Evolutionary conservation across 2,797 vertebrate genomes (phyloP).

Genomic region (Coendou prehensilis): DNA sequence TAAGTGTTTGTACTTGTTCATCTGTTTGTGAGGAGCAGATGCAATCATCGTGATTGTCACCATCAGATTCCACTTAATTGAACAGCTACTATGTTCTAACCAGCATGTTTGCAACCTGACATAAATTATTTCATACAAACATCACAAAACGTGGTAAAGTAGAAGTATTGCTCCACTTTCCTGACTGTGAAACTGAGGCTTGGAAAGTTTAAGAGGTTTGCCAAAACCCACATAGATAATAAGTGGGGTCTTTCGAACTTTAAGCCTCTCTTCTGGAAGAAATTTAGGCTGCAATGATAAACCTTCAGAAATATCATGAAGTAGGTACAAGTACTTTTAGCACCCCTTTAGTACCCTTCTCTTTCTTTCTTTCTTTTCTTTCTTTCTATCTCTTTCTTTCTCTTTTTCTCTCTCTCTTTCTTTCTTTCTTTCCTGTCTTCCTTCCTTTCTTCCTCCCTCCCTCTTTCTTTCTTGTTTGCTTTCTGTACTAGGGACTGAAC

Average conservation of each 20-base stretch:
- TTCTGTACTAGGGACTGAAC: neutral
- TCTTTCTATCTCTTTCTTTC: neutral
- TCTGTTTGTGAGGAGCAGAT: neutral
- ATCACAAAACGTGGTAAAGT: neutral
- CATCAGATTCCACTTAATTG: neutral
- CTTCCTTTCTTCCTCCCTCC: neutral
- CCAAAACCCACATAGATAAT: neutral
- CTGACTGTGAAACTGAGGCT: conserved; percentile 8
- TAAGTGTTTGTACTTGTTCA: neutral
- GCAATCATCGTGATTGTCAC: neutral
- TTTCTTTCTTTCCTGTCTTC: neutral
- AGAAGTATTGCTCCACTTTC: neutral
- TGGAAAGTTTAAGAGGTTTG: neutral
- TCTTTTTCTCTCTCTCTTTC: no score
- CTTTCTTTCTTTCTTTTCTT: neutral
- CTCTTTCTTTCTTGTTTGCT: neutral
- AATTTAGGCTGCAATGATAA: neutral
- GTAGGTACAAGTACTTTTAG: neutral
- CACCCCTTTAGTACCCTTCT: neutral
- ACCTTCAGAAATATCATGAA: neutral
- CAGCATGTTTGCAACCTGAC: neutral
- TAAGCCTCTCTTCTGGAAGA: conserved; percentile 30
- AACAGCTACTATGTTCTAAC: neutral
- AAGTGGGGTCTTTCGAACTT: neutral
- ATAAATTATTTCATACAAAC: neutral